Base-by-base conservation (phyloP, 2,888 invertebrate species). In the Epiblema foenella region DNA sequence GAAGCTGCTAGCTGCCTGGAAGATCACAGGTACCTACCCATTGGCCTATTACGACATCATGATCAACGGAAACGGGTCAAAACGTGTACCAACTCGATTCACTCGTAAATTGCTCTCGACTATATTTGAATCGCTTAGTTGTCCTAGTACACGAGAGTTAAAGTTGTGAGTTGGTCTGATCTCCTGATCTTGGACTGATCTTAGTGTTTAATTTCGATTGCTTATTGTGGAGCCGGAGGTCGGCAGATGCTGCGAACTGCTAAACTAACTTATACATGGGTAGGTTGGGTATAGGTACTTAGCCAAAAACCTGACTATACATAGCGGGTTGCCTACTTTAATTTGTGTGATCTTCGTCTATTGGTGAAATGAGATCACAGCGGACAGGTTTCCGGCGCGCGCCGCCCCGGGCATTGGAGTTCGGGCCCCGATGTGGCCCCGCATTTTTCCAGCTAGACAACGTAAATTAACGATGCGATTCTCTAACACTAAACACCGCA, bases 311-410 rank as follows among this genome's bases (percentile, higher is more conserved):
- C 8, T 46, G 4, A 39, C 1, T 46, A n/a, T 15, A n/a, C 46
- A 46, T n/a, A 46, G n/a, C 46, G n/a, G 7, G 46, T 46, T 46
- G n/a, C n/a, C n/a, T n/a, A 46, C 15, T 46, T 46, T 46, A 12
- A 15, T 15, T 46, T 7, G n/a, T n/a, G 46, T n/a, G 7, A 5
- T 15, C 42, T 42, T 42, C 42, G 4, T 15, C 52, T 64, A 39
- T 64, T 39, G 39, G 20, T 39, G 11, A 64, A 54, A 52, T 18
- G 52, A 54, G 52, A 64, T 52, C 52, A 52, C 63, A 39, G 37
- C 20, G 64, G 24, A 69, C 69, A 69, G 69, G 69, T 69, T 64
- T 49, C n/a, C 33, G 33, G 8, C 62, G 24, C 46, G 42, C 24
- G 51, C 29, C 68, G 67, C 59, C 57, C n/a, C 7, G 46, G 18